Base-by-base conservation (phyloP, 1,140 invertebrate genomes). In the Brachystomella parvula region DNA sequence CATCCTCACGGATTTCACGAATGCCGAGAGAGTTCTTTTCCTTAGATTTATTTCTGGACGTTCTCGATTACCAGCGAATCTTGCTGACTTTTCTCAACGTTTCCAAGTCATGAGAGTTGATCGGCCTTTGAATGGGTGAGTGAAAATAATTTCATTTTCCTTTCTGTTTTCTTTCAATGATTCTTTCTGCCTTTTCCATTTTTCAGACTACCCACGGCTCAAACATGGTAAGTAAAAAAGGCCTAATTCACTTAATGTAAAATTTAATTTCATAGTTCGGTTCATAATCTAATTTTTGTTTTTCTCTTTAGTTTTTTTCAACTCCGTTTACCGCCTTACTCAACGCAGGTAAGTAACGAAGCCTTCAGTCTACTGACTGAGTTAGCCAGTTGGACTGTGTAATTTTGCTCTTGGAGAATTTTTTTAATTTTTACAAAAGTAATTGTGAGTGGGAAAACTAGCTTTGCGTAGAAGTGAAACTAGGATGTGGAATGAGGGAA, bases 241-340 rank as follows among this genome's bases (percentile, higher is more conserved):
- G 35, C 19, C 35, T 9, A 39, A 39, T 39, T 19, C 35, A 9
- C 35, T 39, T 39, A 19, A 6, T 9, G 19, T 6, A 6, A 39
- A 6, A 53, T 15, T 3, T 53, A 19, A 53, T 53, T 53, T 53
- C 9, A 53, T 74, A 82, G 84, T 47, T n/a, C n/a, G n/a, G n/a
- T n/a, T 75, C 86, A 39, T 9, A 44, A 62, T 62, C 3, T 3
- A 3, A 21, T 6, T 62, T 12, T 3, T 6, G 6, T 39, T 62
- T 44, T 17, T 83, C 85, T 24, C 85, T 86, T 85, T 0, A 87
- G 86, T 73, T 87, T 87, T 77, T 87, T 87, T 75, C 86, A 87
- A 76, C 75, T 87, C n/a, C 78, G 85, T 0, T 77, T 87, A n/a
- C 85, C 86, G 6, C 79, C 80, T 1, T 87, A 86, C 75, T 82